These are phyloP conservation scores for Lepidotrigona ventralis DNA, from an alignment of 1,140 invertebrate species.

Conservation along the genomic window DNA sequence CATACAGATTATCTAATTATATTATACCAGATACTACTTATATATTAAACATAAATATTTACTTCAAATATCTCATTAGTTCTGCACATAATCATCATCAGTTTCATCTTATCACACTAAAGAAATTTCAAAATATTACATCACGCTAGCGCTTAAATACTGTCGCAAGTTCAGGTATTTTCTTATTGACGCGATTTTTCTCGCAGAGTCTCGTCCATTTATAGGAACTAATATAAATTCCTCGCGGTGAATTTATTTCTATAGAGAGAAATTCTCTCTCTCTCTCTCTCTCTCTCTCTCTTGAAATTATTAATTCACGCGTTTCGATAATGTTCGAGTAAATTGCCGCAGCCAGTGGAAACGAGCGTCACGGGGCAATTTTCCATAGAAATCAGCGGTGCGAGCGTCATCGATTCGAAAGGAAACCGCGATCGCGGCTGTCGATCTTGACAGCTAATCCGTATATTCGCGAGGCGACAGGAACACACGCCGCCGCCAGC, in stretches of 20 bases:
- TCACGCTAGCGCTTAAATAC: no score
- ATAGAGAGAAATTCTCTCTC: not conserved
- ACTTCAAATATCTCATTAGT: no score
- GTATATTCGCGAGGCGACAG: slow-evolving; percentile 8
- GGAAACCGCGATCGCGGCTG: slow-evolving; percentile 23
- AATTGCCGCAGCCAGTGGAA: not conserved
- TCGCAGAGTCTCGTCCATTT: not conserved
- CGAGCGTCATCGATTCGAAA: slow-evolving; percentile 11
- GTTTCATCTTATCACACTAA: no score
- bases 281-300: not conserved
- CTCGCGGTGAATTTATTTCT: not conserved
- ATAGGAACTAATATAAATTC: not conserved
- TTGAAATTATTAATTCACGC: not conserved
- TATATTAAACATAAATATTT: no score
- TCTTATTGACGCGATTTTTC: no score
- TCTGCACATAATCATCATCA: no score
- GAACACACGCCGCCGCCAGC: not conserved
- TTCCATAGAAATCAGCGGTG: slow-evolving; percentile 19
- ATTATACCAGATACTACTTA: no score
- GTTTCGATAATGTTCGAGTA: not conserved
- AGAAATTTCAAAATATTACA: no score
- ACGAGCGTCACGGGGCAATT: not conserved
- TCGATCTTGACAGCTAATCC: slow-evolving; percentile 40
- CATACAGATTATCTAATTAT: no score
- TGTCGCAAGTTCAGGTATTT: no score